Conservation (phyloP, 1,140 invertebrate species). For the Zaprionus tsacasi region DNA sequence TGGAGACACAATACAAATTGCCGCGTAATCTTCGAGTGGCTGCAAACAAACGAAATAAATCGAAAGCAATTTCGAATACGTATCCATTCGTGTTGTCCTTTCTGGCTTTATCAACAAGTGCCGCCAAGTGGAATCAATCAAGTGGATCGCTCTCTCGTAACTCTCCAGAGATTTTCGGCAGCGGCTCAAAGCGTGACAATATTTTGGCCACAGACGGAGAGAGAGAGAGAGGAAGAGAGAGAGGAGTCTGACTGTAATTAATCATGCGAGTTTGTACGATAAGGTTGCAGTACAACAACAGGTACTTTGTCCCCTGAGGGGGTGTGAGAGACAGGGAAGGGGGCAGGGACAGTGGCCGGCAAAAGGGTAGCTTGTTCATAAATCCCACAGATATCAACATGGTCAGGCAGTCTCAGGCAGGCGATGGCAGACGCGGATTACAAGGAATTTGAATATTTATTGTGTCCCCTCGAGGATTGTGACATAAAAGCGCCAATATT, state of each 20-base stretch:
- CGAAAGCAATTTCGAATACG: conserved; percentile 44
- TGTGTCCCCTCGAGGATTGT: conserved; percentile 28
- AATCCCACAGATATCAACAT: conserved; percentile 62
- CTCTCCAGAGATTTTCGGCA: conserved; percentile 64
- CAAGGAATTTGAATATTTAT: conserved; percentile 72
- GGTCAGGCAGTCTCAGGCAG: conserved; percentile 2
- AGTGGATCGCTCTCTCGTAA: conserved; percentile 33
- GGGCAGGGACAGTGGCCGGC: neutral
- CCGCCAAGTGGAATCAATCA: conserved; percentile 80
- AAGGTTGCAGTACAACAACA: conserved; percentile 41
- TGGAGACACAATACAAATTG: conserved; percentile 71
- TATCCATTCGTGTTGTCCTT: conserved; percentile 50
- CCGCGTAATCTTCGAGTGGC: conserved; percentile 69
- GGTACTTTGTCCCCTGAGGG: conserved; percentile 48
- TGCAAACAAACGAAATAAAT: conserved; percentile 59
- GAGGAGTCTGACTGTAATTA: conserved; percentile 30
- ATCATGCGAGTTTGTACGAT: conserved; percentile 51
- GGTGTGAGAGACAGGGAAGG: conserved; percentile 16
- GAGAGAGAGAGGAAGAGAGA: neutral
- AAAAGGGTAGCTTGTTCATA: conserved; percentile 47
- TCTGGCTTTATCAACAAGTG: conserved; percentile 65
- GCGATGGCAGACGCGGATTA: conserved; percentile 44
- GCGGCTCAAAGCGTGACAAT: conserved; percentile 72
- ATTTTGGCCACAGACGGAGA: conserved; percentile 66
- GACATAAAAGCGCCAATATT: conserved; percentile 75